Evolutionary conservation across 2,888 invertebrate species (phyloP), one percentile per base, ranked within the genome.

Genomic region (Sialis fuliginosa): DNA sequence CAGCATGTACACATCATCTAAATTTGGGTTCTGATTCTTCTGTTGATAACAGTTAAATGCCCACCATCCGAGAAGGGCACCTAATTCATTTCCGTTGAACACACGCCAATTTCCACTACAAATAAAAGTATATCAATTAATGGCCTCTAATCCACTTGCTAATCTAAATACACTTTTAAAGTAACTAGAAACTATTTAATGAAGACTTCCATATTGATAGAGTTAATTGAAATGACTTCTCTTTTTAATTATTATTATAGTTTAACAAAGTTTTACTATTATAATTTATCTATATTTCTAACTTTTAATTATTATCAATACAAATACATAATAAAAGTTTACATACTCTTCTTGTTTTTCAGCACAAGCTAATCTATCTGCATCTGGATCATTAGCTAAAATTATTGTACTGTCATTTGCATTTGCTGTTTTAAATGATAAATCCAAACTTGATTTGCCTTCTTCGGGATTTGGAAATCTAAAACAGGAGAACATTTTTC

Each of bases 381-480:
- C 97, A 64, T 99, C 98, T 0, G 98, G 98, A 67, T 98, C 98
- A 64, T 97, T 98, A 7, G 95, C 96, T 44, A 98, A 69, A 54
- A 97, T 88, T 5, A 96, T 67, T 0, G 71, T 69, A 42, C 81
- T 79, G 0, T 70, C 71, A 52, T 75, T 70, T 44, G 69, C 61
- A 56, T 86, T 77, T 0, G 97, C 97, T 8, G 88, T 79, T 59
- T 58, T 79, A 71, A 54, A 75, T 62, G 49, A 81, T 72, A 70
- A 70, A 76, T 56, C 75, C 65, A 56, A 72, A 63, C 62, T 77
- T 71, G 41, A 72, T 62, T 61, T 84, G 0, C 90, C 90, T 68
- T 98, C 98, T 62, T 99, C 98, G 0, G 98, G 98, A 69, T 99
- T 99, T 0, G 98, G 98, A 68, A 92, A 96, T 58, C 64, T 65